phyloP scores from a whole-genome alignment of 1,140 invertebrate species.

The Lordiphosa collinella region DNA sequence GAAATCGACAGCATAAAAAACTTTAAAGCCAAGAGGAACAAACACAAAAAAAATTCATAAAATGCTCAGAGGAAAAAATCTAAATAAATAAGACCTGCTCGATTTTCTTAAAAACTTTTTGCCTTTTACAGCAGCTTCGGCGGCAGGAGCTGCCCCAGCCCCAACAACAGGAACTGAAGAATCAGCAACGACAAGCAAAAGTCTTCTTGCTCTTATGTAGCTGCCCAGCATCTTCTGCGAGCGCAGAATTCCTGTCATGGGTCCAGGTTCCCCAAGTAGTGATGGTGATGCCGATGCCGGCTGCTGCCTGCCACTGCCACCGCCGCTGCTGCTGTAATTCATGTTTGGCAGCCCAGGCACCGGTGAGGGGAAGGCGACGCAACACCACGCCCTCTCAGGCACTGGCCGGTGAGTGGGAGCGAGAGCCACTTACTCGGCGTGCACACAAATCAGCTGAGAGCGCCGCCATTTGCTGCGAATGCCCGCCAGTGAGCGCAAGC shows the following conservation, averaged over 20 bases:
- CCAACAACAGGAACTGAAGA: conserved; percentile 15
- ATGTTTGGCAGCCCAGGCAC: conserved; percentile 47
- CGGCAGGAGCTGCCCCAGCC: conserved; percentile 16
- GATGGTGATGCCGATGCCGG: conserved; percentile 14
- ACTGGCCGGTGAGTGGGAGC: conserved; percentile 29
- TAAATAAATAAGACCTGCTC: conserved; percentile 71
- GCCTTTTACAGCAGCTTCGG: conserved; percentile 28
- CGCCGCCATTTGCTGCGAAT: conserved; percentile 63
- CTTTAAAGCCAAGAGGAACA: conserved; percentile 40
- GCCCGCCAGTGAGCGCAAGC: conserved; percentile 17
- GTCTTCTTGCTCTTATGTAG: conserved; percentile 5
- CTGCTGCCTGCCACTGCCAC: too few species aligned
- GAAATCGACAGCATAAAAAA: conserved; percentile 44
- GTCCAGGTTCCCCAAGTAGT: conserved; percentile 28
- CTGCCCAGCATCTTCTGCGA: conserved; percentile 46
- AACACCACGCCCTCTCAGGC: conserved; percentile 63
- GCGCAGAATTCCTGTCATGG: conserved; percentile 59
- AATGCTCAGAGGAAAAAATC: conserved; percentile 40
- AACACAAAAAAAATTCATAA: conserved; percentile 27
- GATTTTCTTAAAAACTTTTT: conserved; percentile 61
- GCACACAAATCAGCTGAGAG: conserved; percentile 67
- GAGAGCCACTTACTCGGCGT: conserved; percentile 37
- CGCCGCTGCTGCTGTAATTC: conserved; percentile 39
- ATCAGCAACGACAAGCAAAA: conserved; percentile 14
- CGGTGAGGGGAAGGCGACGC: conserved; percentile 21